Conservation (phyloP, 2,888 invertebrate genomes). For the Acleris sparsana region DNA sequence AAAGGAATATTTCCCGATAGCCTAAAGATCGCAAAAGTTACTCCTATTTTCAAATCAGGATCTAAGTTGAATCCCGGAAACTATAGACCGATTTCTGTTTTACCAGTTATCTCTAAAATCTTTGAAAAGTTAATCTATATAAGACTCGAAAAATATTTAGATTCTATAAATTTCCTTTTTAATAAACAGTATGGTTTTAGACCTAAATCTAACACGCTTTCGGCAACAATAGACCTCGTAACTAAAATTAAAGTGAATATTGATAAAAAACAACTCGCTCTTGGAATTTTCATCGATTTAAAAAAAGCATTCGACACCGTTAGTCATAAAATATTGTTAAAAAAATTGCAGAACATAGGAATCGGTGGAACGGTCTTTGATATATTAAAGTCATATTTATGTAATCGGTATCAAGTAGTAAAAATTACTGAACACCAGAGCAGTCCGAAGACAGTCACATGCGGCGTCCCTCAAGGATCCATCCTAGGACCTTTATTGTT, state of each 20-base stretch:
- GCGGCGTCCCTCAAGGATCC: slow-evolving; percentile 35
- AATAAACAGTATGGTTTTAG: no score
- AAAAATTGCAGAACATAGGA: slow-evolving; percentile 35
- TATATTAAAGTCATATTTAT: slow-evolving; percentile 37
- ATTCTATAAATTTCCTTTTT: no score
- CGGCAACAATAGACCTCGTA: no score
- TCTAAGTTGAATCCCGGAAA: not conserved
- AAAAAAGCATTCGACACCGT: not conserved
- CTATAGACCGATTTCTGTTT: no score
- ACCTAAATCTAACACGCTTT: no score
- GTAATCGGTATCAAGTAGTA: slow-evolving; percentile 34
- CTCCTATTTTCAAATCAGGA: slow-evolving; percentile 11
- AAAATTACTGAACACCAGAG: slow-evolving; percentile 31
- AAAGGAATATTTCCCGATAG: slow-evolving; percentile 2
- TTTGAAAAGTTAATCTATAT: no score
- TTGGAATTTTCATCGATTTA: no score
- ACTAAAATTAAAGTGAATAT: no score
- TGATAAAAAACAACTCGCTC: no score
- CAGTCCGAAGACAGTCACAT: slow-evolving; percentile 20
- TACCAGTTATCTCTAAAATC: no score
- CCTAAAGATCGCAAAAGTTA: slow-evolving; percentile 9
- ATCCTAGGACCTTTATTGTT: slow-evolving; percentile 14
- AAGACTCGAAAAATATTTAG: no score
- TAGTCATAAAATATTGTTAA: slow-evolving; percentile 9
- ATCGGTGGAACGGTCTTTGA: slow-evolving; percentile 18